Conservation (phyloP, 2,113 vertebrate species). For the Dicaeum eximium region DNA sequence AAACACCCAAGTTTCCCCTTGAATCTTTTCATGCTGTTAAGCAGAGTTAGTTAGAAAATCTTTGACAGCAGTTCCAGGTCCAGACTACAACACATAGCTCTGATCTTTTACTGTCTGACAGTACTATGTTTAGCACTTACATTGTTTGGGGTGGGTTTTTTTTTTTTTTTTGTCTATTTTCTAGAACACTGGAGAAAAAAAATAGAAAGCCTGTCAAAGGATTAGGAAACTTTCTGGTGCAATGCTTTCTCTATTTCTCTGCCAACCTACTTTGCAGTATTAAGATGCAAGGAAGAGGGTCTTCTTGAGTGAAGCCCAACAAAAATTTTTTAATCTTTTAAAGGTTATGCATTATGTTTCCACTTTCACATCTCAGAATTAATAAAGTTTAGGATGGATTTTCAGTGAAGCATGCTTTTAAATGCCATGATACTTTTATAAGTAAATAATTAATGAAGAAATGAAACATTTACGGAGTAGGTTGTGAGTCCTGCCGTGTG, state of each 20-base stretch:
- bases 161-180: background rate
- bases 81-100: slow-evolving; percentile 35
- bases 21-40: slow-evolving; percentile 3
- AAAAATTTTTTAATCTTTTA: slow-evolving; percentile 24
- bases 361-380: background rate
- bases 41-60: slow-evolving; percentile 48
- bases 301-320: background rate
- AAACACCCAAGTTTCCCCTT: background rate
- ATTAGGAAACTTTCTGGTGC: slow-evolving; percentile 41
- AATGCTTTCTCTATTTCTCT: background rate
- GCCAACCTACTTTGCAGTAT: background rate
- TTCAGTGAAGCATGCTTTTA: slow-evolving; percentile 28
- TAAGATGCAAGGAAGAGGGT: background rate
- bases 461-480: slow-evolving; percentile 21
- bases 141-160: background rate
- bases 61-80: slow-evolving; percentile 55
- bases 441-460: slow-evolving; percentile 41
- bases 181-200: slow-evolving; percentile 12
- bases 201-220: slow-evolving; percentile 2
- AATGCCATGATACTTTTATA: background rate
- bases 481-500: background rate
- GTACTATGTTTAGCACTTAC: slow-evolving; percentile 55
- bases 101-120: slow-evolving; percentile 57
- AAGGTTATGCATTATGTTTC: slow-evolving; percentile 6
- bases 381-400: background rate